These are phyloP conservation scores for Linnaemya vulpina DNA, from an alignment of 2,888 invertebrate genomes.

Conservation along the genomic window DNA sequence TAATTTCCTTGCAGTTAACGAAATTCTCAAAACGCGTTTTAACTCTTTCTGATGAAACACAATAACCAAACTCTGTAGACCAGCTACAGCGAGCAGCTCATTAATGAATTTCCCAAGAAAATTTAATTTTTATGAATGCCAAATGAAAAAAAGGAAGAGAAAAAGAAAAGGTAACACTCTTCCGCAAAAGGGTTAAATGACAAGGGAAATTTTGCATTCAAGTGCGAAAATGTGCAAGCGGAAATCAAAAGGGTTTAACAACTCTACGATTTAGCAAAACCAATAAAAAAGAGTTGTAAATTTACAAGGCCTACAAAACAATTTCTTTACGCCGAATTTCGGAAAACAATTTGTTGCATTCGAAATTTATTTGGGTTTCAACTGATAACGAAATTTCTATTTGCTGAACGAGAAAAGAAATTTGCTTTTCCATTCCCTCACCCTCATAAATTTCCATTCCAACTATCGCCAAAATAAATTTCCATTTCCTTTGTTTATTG, in stretches of 20 bases:
- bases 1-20: not conserved
- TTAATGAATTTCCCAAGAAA: conserved; percentile 4
- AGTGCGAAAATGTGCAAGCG: conserved; percentile 36
- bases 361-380: not conserved
- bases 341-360: not conserved
- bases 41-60: not conserved
- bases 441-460: conserved; percentile 19
- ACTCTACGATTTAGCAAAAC: conserved; percentile 14
- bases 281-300: not conserved
- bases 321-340: not conserved
- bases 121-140: not conserved
- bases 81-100: conserved; percentile 29
- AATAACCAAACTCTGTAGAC: not conserved
- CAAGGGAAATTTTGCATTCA: conserved; percentile 36
- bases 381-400: conserved; percentile 15
- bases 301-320: conserved; percentile 19
- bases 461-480: conserved; percentile 18
- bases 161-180: not conserved
- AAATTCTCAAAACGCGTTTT: not conserved
- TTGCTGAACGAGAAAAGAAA: not conserved
- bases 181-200: conserved; percentile 19
- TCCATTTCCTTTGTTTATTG: conserved; percentile 46
- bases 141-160: not conserved
- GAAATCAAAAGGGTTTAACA: conserved; percentile 19
- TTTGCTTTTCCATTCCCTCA: not conserved